A percentile compares a stretch with the other conserved stretches of the same genome.
These are phyloP conservation scores for Trachymyrmex septentrionalis DNA, from an alignment of 1,140 invertebrate species.

Conservation along the genomic window DNA sequence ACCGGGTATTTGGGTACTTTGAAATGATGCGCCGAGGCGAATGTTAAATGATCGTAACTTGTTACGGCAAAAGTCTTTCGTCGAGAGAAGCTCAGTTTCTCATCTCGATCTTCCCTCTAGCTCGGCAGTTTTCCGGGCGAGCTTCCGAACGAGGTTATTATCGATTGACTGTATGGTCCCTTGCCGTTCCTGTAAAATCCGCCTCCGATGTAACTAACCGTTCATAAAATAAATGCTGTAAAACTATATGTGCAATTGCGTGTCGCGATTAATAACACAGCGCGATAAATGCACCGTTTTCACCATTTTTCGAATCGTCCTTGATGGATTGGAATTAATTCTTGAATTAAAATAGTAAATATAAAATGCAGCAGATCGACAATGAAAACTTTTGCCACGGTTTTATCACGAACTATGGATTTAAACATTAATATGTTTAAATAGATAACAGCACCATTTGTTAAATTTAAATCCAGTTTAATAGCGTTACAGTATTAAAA, in stretches of 20 bases:
- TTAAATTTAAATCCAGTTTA: background rate
- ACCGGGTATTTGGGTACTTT: slow-evolving; percentile 64
- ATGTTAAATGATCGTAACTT: slow-evolving; percentile 46
- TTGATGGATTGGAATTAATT: slow-evolving; percentile 17
- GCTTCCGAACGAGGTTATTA: slow-evolving; percentile 62
- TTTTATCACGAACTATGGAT: background rate
- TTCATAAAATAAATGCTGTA: slow-evolving; percentile 7
- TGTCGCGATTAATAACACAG: slow-evolving; percentile 29
- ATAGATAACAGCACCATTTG: background rate
- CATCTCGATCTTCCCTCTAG: slow-evolving; percentile 32
- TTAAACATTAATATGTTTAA: slow-evolving; percentile 6
- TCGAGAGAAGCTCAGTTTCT: slow-evolving; percentile 45
- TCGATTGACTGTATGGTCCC: slow-evolving; percentile 64
- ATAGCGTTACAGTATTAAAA: background rate
- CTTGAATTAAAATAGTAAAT: background rate
- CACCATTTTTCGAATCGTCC: background rate
- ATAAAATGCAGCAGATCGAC: background rate
- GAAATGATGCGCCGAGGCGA: slow-evolving; percentile 66
- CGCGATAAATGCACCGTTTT: background rate
- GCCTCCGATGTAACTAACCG: slow-evolving; percentile 24
- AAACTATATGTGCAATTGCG: background rate
- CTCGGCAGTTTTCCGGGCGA: slow-evolving; percentile 10
- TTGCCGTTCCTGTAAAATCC: slow-evolving; percentile 70
- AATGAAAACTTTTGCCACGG: background rate
- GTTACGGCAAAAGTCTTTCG: slow-evolving; percentile 65